Percentiles rank a stretch among this genome's conserved stretches.
These are phyloP conservation scores for Catharus fuscescens DNA, from an alignment of 2,113 vertebrate species.

Conservation along the genomic window DNA sequence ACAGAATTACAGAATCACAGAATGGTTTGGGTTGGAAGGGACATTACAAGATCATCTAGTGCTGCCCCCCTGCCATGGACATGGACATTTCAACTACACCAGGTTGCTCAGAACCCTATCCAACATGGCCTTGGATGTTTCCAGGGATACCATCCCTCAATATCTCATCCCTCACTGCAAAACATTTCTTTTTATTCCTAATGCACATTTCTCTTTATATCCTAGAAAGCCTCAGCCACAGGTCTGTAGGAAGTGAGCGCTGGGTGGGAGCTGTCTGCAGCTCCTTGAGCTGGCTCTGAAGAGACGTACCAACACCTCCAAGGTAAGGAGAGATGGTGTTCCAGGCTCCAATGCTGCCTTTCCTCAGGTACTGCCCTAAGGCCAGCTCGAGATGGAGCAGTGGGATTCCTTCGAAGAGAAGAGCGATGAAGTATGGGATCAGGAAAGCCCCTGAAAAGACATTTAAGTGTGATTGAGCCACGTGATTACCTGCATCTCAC, in stretches of 20 bases:
- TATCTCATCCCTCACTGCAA: background rate
- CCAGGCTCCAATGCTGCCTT: slow-evolving; percentile 87
- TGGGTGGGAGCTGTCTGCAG: background rate
- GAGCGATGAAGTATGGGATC: slow-evolving; percentile 86
- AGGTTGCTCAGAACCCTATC: background rate
- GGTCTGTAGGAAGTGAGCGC: background rate
- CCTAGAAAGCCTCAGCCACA: background rate
- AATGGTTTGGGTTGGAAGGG: background rate
- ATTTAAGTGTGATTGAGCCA: background rate
- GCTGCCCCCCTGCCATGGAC: accelerated
- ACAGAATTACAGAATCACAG: background rate
- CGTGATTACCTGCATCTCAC: background rate
- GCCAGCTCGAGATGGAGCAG: slow-evolving; percentile 88
- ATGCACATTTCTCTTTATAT: background rate
- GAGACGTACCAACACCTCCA: slow-evolving; percentile 81
- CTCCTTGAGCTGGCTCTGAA: background rate
- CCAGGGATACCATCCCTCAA: background rate
- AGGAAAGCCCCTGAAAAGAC: slow-evolving; percentile 86
- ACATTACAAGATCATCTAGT: background rate
- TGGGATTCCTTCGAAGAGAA: slow-evolving; percentile 88
- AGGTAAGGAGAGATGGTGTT: slow-evolving; percentile 83
- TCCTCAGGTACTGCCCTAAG: slow-evolving; percentile 85
- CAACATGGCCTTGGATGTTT: background rate
- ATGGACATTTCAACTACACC: background rate
- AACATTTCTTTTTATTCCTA: background rate